Evolutionary conservation across 2,888 invertebrate genomes (phyloP), one percentile per base, ranked within the genome.

Genomic region (Cantharis flavilabris): DNA sequence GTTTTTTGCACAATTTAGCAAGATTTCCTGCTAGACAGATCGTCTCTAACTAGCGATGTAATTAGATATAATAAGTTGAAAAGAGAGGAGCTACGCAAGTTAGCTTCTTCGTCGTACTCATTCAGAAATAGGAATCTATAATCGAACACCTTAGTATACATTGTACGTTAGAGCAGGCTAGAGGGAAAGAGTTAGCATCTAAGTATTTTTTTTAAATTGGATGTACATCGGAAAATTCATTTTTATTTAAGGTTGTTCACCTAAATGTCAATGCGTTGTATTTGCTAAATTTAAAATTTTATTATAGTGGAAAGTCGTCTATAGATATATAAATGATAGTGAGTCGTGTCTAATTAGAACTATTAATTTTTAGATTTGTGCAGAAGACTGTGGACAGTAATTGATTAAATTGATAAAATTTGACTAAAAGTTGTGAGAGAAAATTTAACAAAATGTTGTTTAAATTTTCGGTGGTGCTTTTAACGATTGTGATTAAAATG

Each of bases 21-120:
- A 79, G 76, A 79, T 79, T 77, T 79, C 79, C 75, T 76, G 75
- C 75, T 75, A 79, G 79, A 79, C 79, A 79, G 77, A 77, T 73
- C 77, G 79, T 77, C 79, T 77, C 76, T 77, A 78, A 72, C 71
- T 33, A 67, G 63, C 49, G 72, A 71, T 78, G 76, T 78, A 78
- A 76, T 73, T 78, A 76, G 76, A 73, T 67, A 62, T 75, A 16
- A 75, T 77, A 75, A 71, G 78, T 69, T 49, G 70, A 71, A 78
- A 70, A 33, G 78, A 78, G 75, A 78, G 33, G 73, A 62, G 9
- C 20, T 67, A 76, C 73, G 73, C 73, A 73, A 67, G 69, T 70
- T 63, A 20, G 26, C 49, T 63, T 78, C 78, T 33, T 78, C 30
- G 71, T 76, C 72, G 63, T 73, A 74, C 78, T 71, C 79, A 75